These are phyloP conservation scores for Nematostella vectensis DNA, from an alignment of 92 coral and sea anemone species.

Conservation along the genomic window DNA sequence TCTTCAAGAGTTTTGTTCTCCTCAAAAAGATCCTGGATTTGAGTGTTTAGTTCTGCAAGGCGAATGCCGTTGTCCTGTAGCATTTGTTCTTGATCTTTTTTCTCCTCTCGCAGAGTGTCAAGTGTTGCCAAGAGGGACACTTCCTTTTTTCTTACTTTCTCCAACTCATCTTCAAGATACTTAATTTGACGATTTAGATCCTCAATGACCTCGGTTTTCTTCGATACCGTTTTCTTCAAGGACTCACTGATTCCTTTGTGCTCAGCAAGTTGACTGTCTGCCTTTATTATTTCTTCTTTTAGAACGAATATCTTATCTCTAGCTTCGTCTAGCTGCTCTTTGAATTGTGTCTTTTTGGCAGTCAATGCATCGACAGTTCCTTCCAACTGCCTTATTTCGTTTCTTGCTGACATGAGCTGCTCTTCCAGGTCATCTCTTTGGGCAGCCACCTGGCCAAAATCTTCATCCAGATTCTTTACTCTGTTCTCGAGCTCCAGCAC, in stretches of 20 bases:
- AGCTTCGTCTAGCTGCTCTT: slow-evolving; percentile 49
- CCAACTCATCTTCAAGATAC: slow-evolving; percentile 61
- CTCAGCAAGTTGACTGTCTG: slow-evolving; percentile 64
- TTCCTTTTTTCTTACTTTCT: slow-evolving; percentile 47
- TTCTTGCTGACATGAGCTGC: slow-evolving; percentile 26
- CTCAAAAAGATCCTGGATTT: slow-evolving; percentile 40
- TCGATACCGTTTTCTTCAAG: slow-evolving; percentile 40
- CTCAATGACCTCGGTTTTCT: slow-evolving; percentile 60
- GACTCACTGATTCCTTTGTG: slow-evolving; percentile 70
- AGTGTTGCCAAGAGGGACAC: slow-evolving; percentile 57
- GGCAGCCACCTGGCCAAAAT: slow-evolving; percentile 29
- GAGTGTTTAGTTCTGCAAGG: slow-evolving; percentile 42
- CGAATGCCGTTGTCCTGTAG: slow-evolving; percentile 37
- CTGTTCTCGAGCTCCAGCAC: slow-evolving; percentile 41
- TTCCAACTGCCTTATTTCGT: slow-evolving; percentile 37
- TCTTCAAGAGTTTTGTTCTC: slow-evolving; percentile 48
- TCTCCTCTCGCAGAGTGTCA: slow-evolving; percentile 49
- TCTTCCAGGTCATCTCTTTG: slow-evolving; percentile 51
- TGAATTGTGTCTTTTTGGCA: slow-evolving; percentile 44
- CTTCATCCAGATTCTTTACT: slow-evolving; percentile 27
- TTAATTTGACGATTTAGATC: slow-evolving; percentile 50
- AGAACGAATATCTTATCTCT: slow-evolving; percentile 50
- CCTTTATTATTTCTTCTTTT: slow-evolving; percentile 59
- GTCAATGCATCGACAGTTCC: slow-evolving; percentile 42
- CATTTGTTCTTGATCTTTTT: slow-evolving; percentile 45